A percentile compares a stretch with the other conserved stretches of the same genome.
These are phyloP conservation scores for Trichomalopsis sarcophagae DNA, from an alignment of 1,140 invertebrate species.

Conservation along the genomic window DNA sequence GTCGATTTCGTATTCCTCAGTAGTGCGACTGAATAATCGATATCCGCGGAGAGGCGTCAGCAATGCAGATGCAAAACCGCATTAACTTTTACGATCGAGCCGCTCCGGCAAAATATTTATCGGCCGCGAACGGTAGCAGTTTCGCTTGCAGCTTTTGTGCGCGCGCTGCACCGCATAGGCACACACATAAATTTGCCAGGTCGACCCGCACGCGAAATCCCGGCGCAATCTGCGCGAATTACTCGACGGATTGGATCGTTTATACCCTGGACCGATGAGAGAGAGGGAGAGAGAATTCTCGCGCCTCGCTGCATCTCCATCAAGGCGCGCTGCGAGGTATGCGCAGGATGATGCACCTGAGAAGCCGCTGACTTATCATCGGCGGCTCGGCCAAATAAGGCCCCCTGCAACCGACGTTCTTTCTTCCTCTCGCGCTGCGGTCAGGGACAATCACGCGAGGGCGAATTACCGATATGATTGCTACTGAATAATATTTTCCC, in stretches of 20 bases:
- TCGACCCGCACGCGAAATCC: conserved; percentile 52
- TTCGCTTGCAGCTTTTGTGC: conserved; percentile 26
- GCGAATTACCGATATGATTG: conserved; percentile 75
- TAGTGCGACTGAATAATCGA: no score
- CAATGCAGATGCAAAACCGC: no score
- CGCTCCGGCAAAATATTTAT: conserved; percentile 9
- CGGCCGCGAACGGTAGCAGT: conserved; percentile 14
- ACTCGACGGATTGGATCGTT: conserved; percentile 75
- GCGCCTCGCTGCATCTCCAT: conserved; percentile 26
- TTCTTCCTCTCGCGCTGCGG: conserved; percentile 63
- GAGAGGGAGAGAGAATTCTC: conserved; percentile 4
- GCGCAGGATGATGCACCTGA: conserved; percentile 14
- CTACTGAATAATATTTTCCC: conserved; percentile 71
- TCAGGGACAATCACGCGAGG: conserved; percentile 73
- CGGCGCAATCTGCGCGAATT: conserved; percentile 71
- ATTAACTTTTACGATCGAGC: no score
- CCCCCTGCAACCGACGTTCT: background rate
- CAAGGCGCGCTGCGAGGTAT: background rate
- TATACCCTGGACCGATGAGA: conserved; percentile 59
- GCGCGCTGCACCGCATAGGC: no score
- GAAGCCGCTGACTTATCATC: conserved; percentile 61
- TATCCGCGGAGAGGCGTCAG: no score
- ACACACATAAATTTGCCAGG: conserved; percentile 23
- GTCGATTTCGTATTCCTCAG: no score
- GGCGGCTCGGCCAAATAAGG: conserved; percentile 69